Base-by-base conservation (phyloP, 2,797 vertebrate species). In the Onychomys arenicola region DNA sequence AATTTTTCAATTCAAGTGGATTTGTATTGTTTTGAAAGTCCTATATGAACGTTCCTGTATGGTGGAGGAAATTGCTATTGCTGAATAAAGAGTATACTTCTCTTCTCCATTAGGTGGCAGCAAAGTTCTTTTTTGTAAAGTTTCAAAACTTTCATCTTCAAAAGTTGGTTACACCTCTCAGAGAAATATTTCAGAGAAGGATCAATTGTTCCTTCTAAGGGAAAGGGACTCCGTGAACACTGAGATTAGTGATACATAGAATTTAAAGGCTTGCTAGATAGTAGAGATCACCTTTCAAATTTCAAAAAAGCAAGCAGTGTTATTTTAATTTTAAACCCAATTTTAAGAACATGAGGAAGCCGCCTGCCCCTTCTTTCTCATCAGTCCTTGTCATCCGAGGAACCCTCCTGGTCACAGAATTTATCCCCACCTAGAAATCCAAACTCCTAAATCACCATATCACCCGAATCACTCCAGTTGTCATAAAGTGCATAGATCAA, bases 51-150 rank as follows among this genome's bases (percentile, higher is more conserved):
- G 52, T 55, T 67, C 19, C 23, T 9, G 7, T 17, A 13, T 89
- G 25, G 49, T 46, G 93, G 87, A 91, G 21, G 37, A 82, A 97
- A 96, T 43, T 75, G 25, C 6, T 87, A 46, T 34, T 59, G 27
- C 14, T 52, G 32, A 88, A 90, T 73, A 77, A 78, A 63, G 43
- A 92, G 90, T 82, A 88, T 96, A 84, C 52, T 46, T 49, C 16
- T 23, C 21, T 75, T 94, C 2, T 89, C 98, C 98, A 97, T 55
- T 94, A 97, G 98, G 92, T 97, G 98, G 97, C 97, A 97, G 97
- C 94, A 98, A 96, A 97, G 86, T 69, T 90, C 98, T 98, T 97
- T 27, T 82, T 29, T 57, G 19, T 75, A 63, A 37, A 73, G 16
- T 49, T 91, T 63, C 85, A 69, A 83, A 34, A 0, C 19, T 65